Evolutionary conservation across 2,113 vertebrate species (phyloP).

Genomic region (Dasypus novemcinctus): DNA sequence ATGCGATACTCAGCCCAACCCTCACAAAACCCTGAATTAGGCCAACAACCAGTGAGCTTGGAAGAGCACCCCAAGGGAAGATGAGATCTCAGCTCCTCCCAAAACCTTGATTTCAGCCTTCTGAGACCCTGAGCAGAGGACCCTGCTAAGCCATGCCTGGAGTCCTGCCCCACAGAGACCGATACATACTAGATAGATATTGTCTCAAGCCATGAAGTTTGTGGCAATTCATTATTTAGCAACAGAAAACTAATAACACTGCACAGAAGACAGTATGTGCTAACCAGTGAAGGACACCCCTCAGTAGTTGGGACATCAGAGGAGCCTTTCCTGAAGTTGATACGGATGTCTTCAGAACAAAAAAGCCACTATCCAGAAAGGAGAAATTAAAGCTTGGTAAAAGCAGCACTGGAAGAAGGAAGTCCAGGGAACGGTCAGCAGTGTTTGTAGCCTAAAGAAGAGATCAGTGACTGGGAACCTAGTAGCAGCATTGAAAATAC

Average conservation of each 20-base stretch:
- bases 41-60: background rate
- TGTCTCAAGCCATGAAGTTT: background rate
- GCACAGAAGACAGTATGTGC: background rate
- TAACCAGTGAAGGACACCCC: background rate
- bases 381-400: background rate
- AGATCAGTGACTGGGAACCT: background rate
- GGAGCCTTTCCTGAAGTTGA: background rate
- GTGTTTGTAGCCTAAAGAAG: background rate
- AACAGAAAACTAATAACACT: background rate
- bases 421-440: background rate
- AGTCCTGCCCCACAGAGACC: background rate
- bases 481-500: background rate
- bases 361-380: background rate
- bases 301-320: background rate
- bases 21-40: background rate
- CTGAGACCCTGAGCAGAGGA: background rate
- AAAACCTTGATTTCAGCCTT: background rate
- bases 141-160: background rate
- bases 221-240: slow-evolving; percentile 3
- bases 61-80: background rate
- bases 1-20: background rate
- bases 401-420: background rate
- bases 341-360: background rate
- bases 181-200: background rate
- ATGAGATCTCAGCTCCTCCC: background rate